Conservation (phyloP, 2,797 vertebrate genomes). For the Picus viridis region DNA sequence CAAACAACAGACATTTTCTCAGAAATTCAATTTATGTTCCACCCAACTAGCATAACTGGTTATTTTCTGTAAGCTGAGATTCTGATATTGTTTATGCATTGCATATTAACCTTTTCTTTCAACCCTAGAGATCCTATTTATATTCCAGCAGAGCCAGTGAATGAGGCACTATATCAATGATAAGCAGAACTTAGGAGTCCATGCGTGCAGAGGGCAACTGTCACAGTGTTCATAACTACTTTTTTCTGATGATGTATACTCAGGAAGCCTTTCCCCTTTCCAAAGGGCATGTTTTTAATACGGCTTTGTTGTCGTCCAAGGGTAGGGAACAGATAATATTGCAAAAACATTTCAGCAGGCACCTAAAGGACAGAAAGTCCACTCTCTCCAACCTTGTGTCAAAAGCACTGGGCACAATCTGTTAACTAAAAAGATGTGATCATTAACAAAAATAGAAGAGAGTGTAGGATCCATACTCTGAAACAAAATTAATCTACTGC, state of each 20-base stretch:
- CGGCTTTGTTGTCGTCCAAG: background rate
- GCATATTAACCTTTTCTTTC: slow-evolving; percentile 35
- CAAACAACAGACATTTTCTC: background rate
- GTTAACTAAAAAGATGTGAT: no score
- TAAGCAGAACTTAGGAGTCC: background rate
- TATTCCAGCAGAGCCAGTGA: background rate
- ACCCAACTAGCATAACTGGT: background rate
- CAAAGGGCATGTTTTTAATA: background rate
- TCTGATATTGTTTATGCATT: background rate
- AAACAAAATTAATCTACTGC: background rate
- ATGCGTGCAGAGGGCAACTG: fast-evolving
- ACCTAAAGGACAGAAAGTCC: background rate
- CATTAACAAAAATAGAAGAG: background rate
- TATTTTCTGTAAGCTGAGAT: background rate
- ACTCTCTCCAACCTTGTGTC: background rate
- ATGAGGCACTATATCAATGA: background rate
- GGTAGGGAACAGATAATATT: background rate
- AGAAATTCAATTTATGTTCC: background rate
- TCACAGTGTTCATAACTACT: background rate
- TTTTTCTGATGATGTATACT: background rate
- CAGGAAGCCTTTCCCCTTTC: background rate
- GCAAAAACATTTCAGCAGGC: background rate
- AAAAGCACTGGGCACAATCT: background rate
- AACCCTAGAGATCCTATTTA: background rate
- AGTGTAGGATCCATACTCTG: background rate